A percentile compares a stretch with the other conserved stretches of the same genome.
Evolutionary conservation across 1,140 invertebrate genomes (phyloP).

Genomic region (Drosophila simulans): DNA sequence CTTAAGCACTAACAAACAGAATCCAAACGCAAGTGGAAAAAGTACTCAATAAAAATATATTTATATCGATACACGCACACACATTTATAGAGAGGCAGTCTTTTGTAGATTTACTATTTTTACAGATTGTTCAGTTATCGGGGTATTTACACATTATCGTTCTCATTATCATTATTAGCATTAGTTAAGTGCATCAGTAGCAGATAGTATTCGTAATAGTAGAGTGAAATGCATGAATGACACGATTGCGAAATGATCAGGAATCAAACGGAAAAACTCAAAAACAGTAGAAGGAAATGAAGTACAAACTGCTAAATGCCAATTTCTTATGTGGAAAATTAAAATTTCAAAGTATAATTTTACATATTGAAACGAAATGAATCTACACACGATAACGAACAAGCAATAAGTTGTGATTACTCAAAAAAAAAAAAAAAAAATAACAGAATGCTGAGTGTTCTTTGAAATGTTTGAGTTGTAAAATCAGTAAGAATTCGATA

Average conservation of each 20-base stretch:
- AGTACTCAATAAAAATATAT: constrained; percentile 30
- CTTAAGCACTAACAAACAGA: constrained; percentile 9
- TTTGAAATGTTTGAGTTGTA: background rate
- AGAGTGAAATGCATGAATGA: constrained; percentile 68
- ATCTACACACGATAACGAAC: constrained; percentile 51
- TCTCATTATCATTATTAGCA: constrained; percentile 11
- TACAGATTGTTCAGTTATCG: constrained; percentile 44
- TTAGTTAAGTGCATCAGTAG: constrained; percentile 32
- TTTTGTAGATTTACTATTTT: constrained; percentile 25
- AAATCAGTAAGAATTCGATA: background rate
- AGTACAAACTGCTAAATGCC: constrained; percentile 25
- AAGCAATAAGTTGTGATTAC: constrained; percentile 35
- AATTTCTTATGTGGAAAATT: constrained; percentile 29
- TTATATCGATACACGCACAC: constrained; percentile 56
- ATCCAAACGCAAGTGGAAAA: constrained; percentile 1
- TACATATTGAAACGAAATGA: constrained; percentile 8
- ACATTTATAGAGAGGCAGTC: constrained; percentile 29
- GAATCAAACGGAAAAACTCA: constrained; percentile 43
- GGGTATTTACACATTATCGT: constrained; percentile 30
- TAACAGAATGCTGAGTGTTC: constrained; percentile 29
- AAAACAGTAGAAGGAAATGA: constrained; percentile 21
- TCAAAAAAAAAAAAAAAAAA: constrained; percentile 1
- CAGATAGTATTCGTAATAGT: constrained; percentile 30
- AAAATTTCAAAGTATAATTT: background rate
- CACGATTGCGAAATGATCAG: constrained; percentile 59